These are phyloP conservation scores for Siphlonurus alternatus DNA, from an alignment of 2,888 invertebrate genomes.

Conservation along the genomic window DNA sequence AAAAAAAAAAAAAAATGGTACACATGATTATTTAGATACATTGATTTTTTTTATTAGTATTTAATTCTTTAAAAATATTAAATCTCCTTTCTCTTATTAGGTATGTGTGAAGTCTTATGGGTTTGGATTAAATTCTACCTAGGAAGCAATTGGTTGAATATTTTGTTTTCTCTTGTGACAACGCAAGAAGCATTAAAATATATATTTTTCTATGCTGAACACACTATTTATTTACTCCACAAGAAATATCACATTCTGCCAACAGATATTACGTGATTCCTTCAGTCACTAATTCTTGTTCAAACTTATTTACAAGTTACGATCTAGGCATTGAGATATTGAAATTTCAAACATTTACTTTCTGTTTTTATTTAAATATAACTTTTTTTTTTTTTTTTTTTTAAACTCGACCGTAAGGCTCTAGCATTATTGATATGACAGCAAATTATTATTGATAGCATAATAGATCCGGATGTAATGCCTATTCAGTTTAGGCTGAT, in stretches of 20 bases:
- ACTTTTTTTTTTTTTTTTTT: background rate
- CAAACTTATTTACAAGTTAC: too few species aligned
- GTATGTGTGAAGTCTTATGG: background rate
- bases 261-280: background rate
- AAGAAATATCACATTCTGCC: constrained; percentile 1
- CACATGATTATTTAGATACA: too few species aligned
- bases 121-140: background rate
- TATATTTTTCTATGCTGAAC: background rate
- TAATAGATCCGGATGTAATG: background rate
- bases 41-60: too few species aligned
- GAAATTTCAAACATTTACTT: too few species aligned
- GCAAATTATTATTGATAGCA: background rate
- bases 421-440: background rate
- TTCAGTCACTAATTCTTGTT: background rate
- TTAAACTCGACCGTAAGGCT: background rate
- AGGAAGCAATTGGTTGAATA: background rate
- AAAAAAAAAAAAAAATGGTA: too few species aligned
- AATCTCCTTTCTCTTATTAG: too few species aligned
- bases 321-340: too few species aligned
- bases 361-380: too few species aligned
- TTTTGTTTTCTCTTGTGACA: background rate
- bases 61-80: too few species aligned
- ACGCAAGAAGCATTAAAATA: background rate
- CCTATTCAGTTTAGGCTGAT: background rate
- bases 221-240: background rate